Evolutionary conservation across 2,113 vertebrate species (phyloP).

Genomic region (Bungarus multicinctus): DNA sequence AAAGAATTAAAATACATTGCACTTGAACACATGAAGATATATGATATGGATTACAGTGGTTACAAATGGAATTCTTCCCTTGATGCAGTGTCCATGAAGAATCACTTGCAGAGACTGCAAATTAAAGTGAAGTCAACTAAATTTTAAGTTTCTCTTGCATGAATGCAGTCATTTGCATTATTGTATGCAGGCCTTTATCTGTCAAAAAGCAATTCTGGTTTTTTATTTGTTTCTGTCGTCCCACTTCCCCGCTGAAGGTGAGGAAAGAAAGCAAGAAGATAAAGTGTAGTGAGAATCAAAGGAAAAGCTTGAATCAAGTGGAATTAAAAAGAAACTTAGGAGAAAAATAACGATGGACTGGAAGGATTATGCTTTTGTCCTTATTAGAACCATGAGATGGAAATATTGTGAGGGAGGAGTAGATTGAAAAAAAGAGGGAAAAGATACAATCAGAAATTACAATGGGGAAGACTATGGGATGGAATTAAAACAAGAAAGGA

Average conservation of each 20-base stretch:
- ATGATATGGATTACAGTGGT: not conserved
- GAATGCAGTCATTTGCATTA: not conserved
- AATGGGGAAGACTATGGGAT: not conserved
- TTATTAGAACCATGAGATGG: too few species aligned
- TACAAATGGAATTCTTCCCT: not conserved
- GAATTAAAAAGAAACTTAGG: not conserved
- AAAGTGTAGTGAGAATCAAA: not conserved
- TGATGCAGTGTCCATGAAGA: not conserved
- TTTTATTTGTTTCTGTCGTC: too few species aligned
- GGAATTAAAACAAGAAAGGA: not conserved
- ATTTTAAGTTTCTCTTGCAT: not conserved
- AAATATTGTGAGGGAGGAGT: too few species aligned
- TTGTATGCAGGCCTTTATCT: not conserved
- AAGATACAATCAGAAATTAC: not conserved
- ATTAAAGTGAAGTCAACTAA: not conserved
- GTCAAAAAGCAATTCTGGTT: not conserved
- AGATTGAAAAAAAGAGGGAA: not conserved
- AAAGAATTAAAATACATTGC: not conserved
- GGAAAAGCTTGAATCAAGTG: not conserved
- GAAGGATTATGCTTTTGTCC: not conserved
- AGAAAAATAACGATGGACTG: too few species aligned
- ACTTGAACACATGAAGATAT: not conserved
- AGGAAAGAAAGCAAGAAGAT: not conserved
- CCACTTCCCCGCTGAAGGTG: not conserved
- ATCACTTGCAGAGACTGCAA: not conserved